Evolutionary conservation across 1,140 invertebrate species (phyloP).

Genomic region (Panagrolaimus sp.): DNA sequence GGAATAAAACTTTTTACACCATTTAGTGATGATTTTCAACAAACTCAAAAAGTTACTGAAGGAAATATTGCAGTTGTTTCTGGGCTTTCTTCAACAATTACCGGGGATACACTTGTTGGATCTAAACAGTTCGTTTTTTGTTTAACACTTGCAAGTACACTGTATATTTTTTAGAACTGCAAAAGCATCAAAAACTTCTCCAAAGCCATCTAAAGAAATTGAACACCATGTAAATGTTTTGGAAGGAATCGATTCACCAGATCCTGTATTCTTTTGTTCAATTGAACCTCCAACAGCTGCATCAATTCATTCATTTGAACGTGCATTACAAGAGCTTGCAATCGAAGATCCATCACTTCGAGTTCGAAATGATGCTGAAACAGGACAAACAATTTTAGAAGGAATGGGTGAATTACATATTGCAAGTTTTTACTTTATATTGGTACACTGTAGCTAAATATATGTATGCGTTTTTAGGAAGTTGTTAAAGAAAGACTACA

Average conservation of each 20-base stretch:
- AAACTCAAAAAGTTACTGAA: constrained; percentile 65
- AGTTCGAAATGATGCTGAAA: constrained; percentile 42
- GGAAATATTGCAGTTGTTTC: constrained; percentile 86
- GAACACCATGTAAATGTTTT: constrained; percentile 55
- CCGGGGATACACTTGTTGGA: constrained; percentile 75
- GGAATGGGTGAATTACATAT: constrained; percentile 92
- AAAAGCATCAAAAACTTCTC: constrained; percentile 14
- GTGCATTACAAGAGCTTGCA: constrained; percentile 74
- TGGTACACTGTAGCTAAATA: too few species aligned
- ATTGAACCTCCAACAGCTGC: constrained; percentile 80
- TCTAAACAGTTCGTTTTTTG: constrained; percentile 20
- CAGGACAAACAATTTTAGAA: constrained; percentile 53
- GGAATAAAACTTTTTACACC: constrained; percentile 67
- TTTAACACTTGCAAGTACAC: background rate
- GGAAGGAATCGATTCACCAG: constrained; percentile 69
- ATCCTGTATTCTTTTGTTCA: constrained; percentile 93
- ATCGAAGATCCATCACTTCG: constrained; percentile 85
- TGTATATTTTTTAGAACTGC: background rate
- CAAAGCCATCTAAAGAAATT: constrained; percentile 30
- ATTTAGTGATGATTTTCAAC: constrained; percentile 76
- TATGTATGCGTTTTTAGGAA: too few species aligned
- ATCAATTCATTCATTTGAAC: constrained; percentile 72
- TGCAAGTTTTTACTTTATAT: too few species aligned
- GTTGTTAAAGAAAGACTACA: constrained; percentile 79
- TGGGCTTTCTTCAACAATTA: constrained; percentile 73